Percentiles rank a stretch among this genome's conserved stretches.
phyloP scores from a whole-genome alignment of 2,113 vertebrate species.

The Puma concolor region DNA sequence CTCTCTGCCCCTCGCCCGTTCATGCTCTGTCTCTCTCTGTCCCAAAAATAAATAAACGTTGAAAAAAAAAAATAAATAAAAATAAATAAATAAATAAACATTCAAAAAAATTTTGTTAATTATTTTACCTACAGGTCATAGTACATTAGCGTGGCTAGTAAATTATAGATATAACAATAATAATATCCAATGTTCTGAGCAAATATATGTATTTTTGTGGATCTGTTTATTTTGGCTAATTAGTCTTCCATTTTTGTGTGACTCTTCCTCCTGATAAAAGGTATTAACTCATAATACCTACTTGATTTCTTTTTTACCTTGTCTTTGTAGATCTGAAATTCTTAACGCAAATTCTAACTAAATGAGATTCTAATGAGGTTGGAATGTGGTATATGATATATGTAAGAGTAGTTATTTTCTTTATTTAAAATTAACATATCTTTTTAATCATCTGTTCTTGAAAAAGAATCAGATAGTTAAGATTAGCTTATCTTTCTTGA shows the following conservation, averaged over 20 bases:
- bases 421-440: constrained; percentile 35
- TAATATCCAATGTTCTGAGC: neutral
- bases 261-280: neutral
- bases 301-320: neutral
- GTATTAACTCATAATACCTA: neutral
- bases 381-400: neutral
- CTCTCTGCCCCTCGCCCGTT: no score
- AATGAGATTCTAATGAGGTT: neutral
- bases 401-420: neutral
- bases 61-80: no score
- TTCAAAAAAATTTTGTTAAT: neutral
- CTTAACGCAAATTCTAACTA: neutral
- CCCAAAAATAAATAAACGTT: no score
- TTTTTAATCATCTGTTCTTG: constrained; percentile 2
- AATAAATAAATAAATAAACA: no score
- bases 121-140: neutral
- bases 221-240: neutral
- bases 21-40: no score
- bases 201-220: neutral
- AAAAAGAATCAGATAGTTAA: constrained; percentile 32
- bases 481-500: constrained; percentile 43
- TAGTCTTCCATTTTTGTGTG: neutral
- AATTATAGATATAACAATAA: neutral
- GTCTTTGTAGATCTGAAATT: neutral
- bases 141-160: neutral